Evolutionary conservation across 92 coral and sea anemone genomes (phyloP).

Genomic region (Epizoanthus illoricatus): DNA sequence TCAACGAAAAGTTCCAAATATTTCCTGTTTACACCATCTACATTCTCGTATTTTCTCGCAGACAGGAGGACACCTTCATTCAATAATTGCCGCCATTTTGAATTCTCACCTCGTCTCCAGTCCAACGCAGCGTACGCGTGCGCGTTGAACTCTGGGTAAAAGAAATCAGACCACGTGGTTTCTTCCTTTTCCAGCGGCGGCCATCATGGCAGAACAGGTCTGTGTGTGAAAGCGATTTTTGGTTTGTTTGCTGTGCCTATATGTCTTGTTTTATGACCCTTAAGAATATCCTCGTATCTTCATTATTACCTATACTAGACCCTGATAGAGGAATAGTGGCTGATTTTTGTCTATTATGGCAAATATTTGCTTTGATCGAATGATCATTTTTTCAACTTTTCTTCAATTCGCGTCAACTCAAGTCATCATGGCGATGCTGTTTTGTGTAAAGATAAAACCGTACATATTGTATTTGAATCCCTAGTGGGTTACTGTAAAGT

Average conservation of each 20-base stretch:
- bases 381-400: no score
- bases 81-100: slow-evolving; percentile 85
- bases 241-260: neutral
- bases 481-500: no score
- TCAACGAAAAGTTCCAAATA: neutral
- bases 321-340: neutral
- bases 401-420: no score
- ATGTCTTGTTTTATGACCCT: neutral
- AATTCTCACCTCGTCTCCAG: slow-evolving; percentile 59
- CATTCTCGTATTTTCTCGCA: neutral
- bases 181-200: slow-evolving; percentile 83
- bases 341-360: neutral
- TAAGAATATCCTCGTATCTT: neutral
- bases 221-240: slow-evolving; percentile 17
- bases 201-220: slow-evolving; percentile 99
- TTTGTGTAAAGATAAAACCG: no score
- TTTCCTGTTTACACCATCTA: neutral
- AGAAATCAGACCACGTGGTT: slow-evolving; percentile 88
- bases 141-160: slow-evolving; percentile 72
- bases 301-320: neutral
- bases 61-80: neutral
- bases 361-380: neutral
- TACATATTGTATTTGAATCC: no score
- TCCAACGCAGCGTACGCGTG: neutral
- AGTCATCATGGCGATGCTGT: no score